Evolutionary conservation across 1,140 invertebrate genomes (phyloP).

Genomic region (Thaumatotibia leucotreta): DNA sequence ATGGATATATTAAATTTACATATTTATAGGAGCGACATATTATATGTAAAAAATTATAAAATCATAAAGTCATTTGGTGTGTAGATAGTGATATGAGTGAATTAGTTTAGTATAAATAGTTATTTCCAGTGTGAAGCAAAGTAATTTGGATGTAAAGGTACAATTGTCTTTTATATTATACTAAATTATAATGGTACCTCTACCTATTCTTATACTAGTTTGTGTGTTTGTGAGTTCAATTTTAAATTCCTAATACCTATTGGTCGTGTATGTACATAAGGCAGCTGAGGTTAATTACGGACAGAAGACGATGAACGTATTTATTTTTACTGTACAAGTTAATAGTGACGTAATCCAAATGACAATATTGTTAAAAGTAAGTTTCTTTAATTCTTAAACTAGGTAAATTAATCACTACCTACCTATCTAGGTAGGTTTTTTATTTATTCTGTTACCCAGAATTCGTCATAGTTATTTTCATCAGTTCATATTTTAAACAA

Average conservation of each 20-base stretch:
- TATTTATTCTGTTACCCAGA: no score
- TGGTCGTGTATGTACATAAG: neutral
- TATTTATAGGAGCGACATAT: neutral
- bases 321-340: neutral
- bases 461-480: no score
- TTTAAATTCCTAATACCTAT: neutral
- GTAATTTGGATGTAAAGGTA: neutral
- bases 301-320: neutral
- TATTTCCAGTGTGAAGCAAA: neutral
- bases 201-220: neutral
- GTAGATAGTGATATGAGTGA: neutral
- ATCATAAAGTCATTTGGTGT: neutral
- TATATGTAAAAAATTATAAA: neutral
- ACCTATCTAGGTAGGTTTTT: no score
- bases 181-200: neutral
- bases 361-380: neutral
- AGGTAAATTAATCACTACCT: no score
- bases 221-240: neutral
- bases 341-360: neutral
- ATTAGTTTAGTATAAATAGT: neutral
- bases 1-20: neutral
- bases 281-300: conserved; percentile 3
- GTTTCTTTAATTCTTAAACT: no score
- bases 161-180: neutral
- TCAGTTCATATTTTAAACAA: no score